Evolutionary conservation across 1,140 invertebrate genomes (phyloP), one percentile per base, ranked within the genome.

Genomic region (Muscidifurax raptorellus): DNA sequence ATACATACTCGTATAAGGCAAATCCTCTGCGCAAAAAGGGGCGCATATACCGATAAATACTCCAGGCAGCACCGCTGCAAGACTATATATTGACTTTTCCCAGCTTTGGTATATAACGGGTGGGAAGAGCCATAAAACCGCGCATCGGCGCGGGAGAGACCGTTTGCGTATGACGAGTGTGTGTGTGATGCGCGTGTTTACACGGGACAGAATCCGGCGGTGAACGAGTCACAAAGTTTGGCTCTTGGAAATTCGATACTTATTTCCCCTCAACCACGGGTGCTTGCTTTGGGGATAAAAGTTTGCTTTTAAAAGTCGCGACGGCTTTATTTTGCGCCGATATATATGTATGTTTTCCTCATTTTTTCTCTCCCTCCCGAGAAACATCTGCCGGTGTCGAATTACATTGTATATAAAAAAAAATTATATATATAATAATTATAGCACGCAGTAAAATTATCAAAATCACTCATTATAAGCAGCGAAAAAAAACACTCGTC

Each of bases 81-180:
- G 18, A 22, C 30, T 83, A 77, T n/a, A n/a, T n/a, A n/a, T 83
- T 83, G 81, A 83, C 81, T 77, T 83, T 83, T 83, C 74, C 74
- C 81, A 83, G 81, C 71, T 82, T 66, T 75, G 9, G 28, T 40
- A 10, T 32, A 30, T 32, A 15, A 52, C 18, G 52, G 4, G 52
- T n/a, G 5, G 52, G 52, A n/a, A 59, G 52, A 59, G 22, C 18
- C 52, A 59, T 59, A 59, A 59, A 59, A 59, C 18, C 52, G 36
- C 6, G 7, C 52, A 18, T 0, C 52, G 1, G 6, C 52, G 52
- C 5, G 1, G 3, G 5, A n/a, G 4, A 36, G 7, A 36, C 10
- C 7, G 36, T 36, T 36, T 5, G 18, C 52, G 52, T 0, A 18
- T 22, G 52, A 59, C 15, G 52, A 59, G 30, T 36, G 30, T 10